Conservation (phyloP, 2,888 invertebrate species). For the Epirrhoe tristata region DNA sequence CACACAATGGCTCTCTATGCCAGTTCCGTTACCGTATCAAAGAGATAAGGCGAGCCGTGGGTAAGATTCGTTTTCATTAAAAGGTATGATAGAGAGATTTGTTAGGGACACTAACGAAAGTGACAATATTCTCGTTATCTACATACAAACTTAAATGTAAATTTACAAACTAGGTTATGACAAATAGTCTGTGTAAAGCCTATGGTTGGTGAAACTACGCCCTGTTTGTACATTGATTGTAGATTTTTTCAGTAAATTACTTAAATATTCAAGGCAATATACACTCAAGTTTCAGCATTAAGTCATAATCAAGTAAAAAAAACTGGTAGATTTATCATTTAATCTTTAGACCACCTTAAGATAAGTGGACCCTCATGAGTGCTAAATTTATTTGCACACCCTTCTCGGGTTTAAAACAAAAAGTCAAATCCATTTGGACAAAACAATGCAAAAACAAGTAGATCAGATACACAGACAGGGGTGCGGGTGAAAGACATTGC, state of each 20-base stretch:
- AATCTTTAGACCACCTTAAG: slow-evolving; percentile 69
- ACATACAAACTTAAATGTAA: too few relatives aligned
- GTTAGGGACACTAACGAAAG: too few relatives aligned
- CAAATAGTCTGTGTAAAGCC: too few relatives aligned
- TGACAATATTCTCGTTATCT: too few relatives aligned
- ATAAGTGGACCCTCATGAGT: slow-evolving; percentile 64
- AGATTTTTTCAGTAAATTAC: too few relatives aligned
- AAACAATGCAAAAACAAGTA: slow-evolving; percentile 76
- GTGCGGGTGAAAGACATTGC: slow-evolving; percentile 70
- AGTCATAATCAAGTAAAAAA: not conserved
- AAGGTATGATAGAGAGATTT: not conserved
- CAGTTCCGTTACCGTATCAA: slow-evolving; percentile 45
- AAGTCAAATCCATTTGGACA: slow-evolving; percentile 67
- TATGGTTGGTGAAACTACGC: too few relatives aligned
- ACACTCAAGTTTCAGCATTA: too few relatives aligned
- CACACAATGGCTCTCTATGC: slow-evolving; percentile 53
- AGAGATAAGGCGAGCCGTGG: slow-evolving; percentile 19
- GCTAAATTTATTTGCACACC: slow-evolving; percentile 78
- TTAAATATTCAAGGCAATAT: too few relatives aligned
- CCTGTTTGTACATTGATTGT: too few relatives aligned
- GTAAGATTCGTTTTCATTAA: not conserved
- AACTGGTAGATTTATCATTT: slow-evolving; percentile 60
- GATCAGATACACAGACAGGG: slow-evolving; percentile 78
- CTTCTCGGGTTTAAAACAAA: slow-evolving; percentile 73
- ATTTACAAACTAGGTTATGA: too few relatives aligned